These are phyloP conservation scores for Gobio occitaniae DNA, from an alignment of 2,797 vertebrate species.

Conservation along the genomic window DNA sequence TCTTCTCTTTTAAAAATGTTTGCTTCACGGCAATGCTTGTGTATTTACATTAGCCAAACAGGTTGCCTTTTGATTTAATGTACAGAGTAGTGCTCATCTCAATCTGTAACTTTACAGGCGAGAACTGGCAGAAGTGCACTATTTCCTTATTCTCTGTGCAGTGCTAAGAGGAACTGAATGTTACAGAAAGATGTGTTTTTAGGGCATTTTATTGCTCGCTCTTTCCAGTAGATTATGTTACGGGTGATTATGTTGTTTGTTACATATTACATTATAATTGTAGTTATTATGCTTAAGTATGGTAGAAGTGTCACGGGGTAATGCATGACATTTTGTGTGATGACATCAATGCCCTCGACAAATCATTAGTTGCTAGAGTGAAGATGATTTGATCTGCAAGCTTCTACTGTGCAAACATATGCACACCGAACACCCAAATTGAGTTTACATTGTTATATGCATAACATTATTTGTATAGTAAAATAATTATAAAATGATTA, in stretches of 20 bases:
- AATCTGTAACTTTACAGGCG: constrained; percentile 8
- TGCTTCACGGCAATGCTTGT: neutral
- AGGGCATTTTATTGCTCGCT: neutral
- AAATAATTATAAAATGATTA: neutral
- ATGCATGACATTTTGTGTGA: constrained; percentile 8
- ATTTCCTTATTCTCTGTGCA: constrained; percentile 1
- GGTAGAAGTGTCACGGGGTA: neutral
- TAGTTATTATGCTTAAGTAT: constrained; percentile 4
- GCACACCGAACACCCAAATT: neutral
- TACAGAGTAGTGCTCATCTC: neutral
- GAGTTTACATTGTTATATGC: neutral
- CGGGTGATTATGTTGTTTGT: neutral
- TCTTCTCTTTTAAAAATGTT: constrained; percentile 3
- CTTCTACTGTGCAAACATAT: neutral
- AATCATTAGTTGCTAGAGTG: constrained; percentile 3
- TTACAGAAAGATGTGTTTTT: neutral
- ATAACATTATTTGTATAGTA: neutral
- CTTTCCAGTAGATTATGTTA: neutral
- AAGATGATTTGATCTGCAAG: constrained; percentile 10
- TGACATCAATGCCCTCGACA: constrained; percentile 18
- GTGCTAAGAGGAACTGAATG: constrained; percentile 5
- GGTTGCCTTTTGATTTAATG: neutral
- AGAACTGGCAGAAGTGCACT: constrained; percentile 1
- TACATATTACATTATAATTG: neutral
- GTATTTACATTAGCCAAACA: neutral